Conservation (phyloP, 2,888 invertebrate genomes). For the Ennomos fuscantarius region DNA sequence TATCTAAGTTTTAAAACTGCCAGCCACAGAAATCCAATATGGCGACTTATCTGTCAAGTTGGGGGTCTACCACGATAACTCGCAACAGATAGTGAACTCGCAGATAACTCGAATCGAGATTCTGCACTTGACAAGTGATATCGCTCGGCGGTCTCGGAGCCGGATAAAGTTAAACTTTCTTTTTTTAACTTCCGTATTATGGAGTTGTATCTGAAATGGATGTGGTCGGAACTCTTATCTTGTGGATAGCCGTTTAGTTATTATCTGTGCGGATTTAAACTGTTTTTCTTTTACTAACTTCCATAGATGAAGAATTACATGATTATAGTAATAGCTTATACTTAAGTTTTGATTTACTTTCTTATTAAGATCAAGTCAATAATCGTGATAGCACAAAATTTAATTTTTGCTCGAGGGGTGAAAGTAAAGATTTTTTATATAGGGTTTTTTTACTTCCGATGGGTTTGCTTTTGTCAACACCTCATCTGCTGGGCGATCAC, state of each 20-base stretch:
- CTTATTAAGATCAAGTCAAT: no score
- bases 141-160: not conserved
- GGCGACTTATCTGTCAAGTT: conserved; percentile 6
- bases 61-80: conserved; percentile 4
- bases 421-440: no score
- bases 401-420: no score
- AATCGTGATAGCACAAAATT: no score
- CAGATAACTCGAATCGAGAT: conserved; percentile 9
- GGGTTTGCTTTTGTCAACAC: no score
- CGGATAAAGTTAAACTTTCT: conserved; percentile 6
- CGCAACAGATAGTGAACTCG: not conserved
- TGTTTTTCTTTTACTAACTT: not conserved
- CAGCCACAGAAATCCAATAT: conserved; percentile 1
- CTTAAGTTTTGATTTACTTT: no score
- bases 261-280: not conserved
- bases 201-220: conserved; percentile 12
- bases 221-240: conserved; percentile 9
- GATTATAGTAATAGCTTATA: no score
- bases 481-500: no score
- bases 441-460: no score
- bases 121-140: conserved; percentile 1
- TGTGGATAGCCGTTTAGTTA: not conserved
- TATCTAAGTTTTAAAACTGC: not conserved
- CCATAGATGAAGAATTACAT: no score
- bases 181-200: conserved; percentile 4